Evolutionary conservation across 2,797 vertebrate species (phyloP).

Genomic region (Darevskia nairensis): DNA sequence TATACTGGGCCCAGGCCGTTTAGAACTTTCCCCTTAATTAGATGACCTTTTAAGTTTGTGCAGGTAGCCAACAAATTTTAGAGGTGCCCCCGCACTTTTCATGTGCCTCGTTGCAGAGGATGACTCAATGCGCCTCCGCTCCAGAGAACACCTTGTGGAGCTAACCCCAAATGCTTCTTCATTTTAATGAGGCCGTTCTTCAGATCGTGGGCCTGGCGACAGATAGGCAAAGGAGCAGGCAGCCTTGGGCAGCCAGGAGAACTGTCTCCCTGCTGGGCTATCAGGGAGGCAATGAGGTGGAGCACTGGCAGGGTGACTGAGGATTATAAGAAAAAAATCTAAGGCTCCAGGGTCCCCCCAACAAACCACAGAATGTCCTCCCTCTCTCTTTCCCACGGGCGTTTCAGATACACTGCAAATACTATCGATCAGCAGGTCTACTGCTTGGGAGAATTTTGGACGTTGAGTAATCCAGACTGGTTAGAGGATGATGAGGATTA

Average conservation of each 20-base stretch:
- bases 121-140: no score
- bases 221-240: not conserved
- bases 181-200: accelerated
- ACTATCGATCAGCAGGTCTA: not conserved
- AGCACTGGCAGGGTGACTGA: not conserved
- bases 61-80: no score
- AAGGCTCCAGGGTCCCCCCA: not conserved
- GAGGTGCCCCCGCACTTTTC: no score
- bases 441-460: not conserved
- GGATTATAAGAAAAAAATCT: not conserved
- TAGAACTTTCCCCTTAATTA: no score
- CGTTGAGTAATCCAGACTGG: not conserved
- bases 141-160: no score
- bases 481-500: not conserved
- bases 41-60: no score
- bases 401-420: not conserved
- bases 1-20: no score
- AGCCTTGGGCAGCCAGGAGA: not conserved
- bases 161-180: not conserved
- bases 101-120: no score
- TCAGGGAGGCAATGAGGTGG: not conserved
- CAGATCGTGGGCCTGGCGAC: not conserved
- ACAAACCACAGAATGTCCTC: not conserved
- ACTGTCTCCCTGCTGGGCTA: not conserved
- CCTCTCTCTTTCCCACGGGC: not conserved